phyloP scores from a whole-genome alignment of 2,888 invertebrate genomes.

The Coelogynopora nodosa region DNA sequence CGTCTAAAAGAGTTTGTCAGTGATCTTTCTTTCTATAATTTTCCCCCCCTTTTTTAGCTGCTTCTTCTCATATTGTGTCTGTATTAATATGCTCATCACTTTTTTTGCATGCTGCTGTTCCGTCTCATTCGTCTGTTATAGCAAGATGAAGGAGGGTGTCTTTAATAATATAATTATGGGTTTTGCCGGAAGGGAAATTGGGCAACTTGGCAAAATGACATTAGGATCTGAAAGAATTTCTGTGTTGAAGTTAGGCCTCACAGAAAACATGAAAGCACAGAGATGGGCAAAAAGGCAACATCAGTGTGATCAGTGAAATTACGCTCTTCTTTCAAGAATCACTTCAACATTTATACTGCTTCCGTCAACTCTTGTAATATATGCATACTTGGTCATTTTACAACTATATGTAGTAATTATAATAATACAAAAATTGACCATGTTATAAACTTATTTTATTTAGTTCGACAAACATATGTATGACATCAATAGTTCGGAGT shows the following conservation, averaged over 20 bases:
- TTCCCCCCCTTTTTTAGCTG: not conserved
- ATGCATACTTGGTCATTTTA: too few relatives aligned
- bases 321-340: slow-evolving; percentile 12
- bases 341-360: not conserved
- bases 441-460: too few relatives aligned
- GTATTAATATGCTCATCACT: not conserved
- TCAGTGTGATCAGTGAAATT: slow-evolving; percentile 8
- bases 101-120: not conserved
- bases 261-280: not conserved
- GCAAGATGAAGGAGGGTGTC: not conserved
- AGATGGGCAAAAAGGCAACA: slow-evolving; percentile 11
- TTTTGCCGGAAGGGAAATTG: slow-evolving; percentile 15
- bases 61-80: not conserved
- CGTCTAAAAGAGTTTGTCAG: not conserved
- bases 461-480: too few relatives aligned
- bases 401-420: too few relatives aligned
- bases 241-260: slow-evolving; percentile 3
- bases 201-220: slow-evolving; percentile 6
- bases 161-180: slow-evolving; percentile 25
- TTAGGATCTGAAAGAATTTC: slow-evolving; percentile 25
- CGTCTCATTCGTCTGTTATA: not conserved
- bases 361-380: not conserved
- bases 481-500: too few relatives aligned
- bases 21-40: too few relatives aligned
- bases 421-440: too few relatives aligned